Percentiles rank a stretch among this genome's conserved stretches.
phyloP scores from a whole-genome alignment of 2,113 vertebrate species.

The Brachyhypopomus gauderio region DNA sequence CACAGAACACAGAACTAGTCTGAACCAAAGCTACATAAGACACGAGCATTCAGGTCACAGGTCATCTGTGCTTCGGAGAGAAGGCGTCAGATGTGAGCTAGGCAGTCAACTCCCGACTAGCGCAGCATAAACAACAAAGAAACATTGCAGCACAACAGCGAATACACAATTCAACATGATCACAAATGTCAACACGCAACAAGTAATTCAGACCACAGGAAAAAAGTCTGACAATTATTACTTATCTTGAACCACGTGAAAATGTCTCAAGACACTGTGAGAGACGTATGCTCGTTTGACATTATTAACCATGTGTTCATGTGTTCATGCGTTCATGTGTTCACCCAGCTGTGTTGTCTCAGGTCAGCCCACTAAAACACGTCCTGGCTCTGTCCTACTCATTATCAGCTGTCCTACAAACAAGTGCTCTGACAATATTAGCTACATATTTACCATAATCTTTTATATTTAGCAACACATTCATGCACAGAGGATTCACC shows the following conservation, averaged over 20 bases:
- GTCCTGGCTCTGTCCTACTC: neutral
- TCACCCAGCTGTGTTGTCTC: no score
- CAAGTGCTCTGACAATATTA: neutral
- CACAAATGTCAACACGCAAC: neutral
- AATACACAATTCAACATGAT: neutral
- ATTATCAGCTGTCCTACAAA: neutral
- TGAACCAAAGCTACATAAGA: neutral
- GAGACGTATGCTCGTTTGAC: neutral
- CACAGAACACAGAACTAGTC: conserved; percentile 12
- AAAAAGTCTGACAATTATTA: neutral
- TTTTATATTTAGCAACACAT: neutral
- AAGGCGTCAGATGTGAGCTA: neutral
- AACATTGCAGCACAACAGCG: neutral
- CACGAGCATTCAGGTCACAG: neutral
- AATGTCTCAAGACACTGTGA: neutral
- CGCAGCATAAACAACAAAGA: neutral
- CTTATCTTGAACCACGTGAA: neutral
- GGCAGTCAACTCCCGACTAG: neutral
- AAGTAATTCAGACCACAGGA: neutral
- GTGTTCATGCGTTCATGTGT: no score
- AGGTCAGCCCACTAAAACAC: neutral
- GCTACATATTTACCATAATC: neutral
- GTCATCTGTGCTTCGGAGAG: neutral
- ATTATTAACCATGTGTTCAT: neutral
- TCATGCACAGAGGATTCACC: neutral